phyloP scores from a whole-genome alignment of 2,888 invertebrate genomes.

The Phengaris arion region DNA sequence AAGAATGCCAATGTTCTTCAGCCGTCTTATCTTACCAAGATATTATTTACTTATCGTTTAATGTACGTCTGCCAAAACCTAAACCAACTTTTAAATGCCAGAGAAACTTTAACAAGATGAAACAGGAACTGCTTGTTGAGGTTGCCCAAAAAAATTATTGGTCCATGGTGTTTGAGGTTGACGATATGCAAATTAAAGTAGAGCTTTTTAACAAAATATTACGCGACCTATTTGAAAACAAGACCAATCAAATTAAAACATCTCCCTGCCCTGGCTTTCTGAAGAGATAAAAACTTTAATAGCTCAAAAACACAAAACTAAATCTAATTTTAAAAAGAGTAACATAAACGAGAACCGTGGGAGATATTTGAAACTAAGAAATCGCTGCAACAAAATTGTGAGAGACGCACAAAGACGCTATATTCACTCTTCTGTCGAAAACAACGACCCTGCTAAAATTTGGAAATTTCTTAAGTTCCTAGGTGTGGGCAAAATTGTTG shows the following conservation, averaged over 20 bases:
- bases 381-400: conserved; percentile 25
- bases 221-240: no score
- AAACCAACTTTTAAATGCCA: background rate
- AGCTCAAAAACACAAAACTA: background rate
- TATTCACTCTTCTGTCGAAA: conserved; percentile 5
- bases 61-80: background rate
- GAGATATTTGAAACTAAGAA: conserved; percentile 12
- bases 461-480: conserved; percentile 11
- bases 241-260: conserved; percentile 32
- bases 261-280: conserved; percentile 34
- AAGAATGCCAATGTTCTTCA: background rate
- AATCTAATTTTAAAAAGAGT: conserved; percentile 16
- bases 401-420: conserved; percentile 9
- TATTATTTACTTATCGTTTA: background rate
- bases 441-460: conserved; percentile 9
- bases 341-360: background rate
- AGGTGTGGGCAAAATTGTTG: conserved; percentile 5
- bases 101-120: background rate
- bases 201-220: no score
- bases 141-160: no score
- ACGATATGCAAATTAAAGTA: no score
- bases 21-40: background rate
- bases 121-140: background rate
- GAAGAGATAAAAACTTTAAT: conserved; percentile 24
- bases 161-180: no score